Percentiles rank a stretch among this genome's conserved stretches.
phyloP scores from a whole-genome alignment of 2,797 vertebrate species.

The Natrix natrix region DNA sequence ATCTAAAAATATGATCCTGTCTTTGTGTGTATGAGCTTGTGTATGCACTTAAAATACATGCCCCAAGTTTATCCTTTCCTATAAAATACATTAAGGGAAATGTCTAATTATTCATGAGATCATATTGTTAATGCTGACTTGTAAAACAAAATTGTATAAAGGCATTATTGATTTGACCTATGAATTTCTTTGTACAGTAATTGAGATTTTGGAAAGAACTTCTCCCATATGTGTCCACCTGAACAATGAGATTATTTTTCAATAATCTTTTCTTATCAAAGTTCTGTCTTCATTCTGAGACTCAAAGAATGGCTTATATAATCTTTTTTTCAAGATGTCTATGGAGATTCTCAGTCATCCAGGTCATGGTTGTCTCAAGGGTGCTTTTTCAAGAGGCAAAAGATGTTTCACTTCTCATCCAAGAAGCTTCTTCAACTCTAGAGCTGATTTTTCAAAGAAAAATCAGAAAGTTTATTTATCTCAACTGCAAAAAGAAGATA shows the following conservation, averaged over 20 bases:
- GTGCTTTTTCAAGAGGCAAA: too few relatives aligned
- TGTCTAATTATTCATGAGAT: background rate
- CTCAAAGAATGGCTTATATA: background rate
- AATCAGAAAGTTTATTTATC: background rate
- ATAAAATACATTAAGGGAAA: background rate
- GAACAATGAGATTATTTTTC: background rate
- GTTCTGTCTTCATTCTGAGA: background rate
- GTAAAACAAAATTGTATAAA: background rate
- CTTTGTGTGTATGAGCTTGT: background rate
- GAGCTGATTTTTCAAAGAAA: too few relatives aligned
- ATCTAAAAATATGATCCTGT: background rate
- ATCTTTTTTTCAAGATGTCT: background rate
- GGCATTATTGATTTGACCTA: background rate
- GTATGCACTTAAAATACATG: background rate
- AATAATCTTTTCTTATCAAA: background rate
- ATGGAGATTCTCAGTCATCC: background rate
- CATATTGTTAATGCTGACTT: background rate
- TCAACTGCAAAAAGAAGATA: background rate
- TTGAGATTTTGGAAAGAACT: background rate
- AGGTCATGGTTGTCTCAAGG: too few relatives aligned
- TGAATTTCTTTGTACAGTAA: background rate
- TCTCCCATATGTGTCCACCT: background rate
- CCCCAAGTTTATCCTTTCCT: background rate
- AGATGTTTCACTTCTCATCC: too few relatives aligned
- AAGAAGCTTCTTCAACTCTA: too few relatives aligned